Conservation (phyloP, 2,797 vertebrate genomes). For the Eulemur mongoz region DNA sequence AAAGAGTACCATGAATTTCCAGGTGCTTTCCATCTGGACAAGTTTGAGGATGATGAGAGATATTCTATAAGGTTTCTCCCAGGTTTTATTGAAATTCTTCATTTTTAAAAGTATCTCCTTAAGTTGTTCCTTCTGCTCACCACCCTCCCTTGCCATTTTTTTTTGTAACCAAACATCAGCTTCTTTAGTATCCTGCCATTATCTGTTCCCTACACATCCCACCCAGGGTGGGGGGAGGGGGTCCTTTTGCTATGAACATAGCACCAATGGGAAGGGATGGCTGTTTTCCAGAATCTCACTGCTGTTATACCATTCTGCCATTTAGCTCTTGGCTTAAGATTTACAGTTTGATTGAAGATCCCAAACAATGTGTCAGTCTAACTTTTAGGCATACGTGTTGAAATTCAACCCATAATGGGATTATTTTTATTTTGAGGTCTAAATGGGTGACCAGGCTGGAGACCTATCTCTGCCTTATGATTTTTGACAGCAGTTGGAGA, state of each 20-base stretch:
- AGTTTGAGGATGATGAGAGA: not conserved
- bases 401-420: not conserved
- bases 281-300: not conserved
- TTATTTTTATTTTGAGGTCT: not conserved
- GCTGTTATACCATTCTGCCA: not conserved
- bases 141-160: not conserved
- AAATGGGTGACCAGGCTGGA: not conserved
- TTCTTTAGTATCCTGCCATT: not conserved
- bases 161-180: not conserved
- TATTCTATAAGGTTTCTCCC: not conserved
- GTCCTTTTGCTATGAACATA: not conserved
- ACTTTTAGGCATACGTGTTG: not conserved
- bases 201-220: not conserved
- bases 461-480: not conserved
- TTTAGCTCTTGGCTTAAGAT: not conserved
- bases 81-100: slow-evolving; percentile 25
- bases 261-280: not conserved
- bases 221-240: not conserved
- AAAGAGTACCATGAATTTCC: slow-evolving; percentile 3
- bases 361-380: not conserved
- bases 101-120: not conserved
- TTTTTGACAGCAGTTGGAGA: not conserved
- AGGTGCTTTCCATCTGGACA: slow-evolving; percentile 61
- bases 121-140: not conserved
- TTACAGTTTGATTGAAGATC: not conserved